These are phyloP conservation scores for Semnornis frantzii DNA, from an alignment of 2,113 vertebrate species.

Conservation along the genomic window DNA sequence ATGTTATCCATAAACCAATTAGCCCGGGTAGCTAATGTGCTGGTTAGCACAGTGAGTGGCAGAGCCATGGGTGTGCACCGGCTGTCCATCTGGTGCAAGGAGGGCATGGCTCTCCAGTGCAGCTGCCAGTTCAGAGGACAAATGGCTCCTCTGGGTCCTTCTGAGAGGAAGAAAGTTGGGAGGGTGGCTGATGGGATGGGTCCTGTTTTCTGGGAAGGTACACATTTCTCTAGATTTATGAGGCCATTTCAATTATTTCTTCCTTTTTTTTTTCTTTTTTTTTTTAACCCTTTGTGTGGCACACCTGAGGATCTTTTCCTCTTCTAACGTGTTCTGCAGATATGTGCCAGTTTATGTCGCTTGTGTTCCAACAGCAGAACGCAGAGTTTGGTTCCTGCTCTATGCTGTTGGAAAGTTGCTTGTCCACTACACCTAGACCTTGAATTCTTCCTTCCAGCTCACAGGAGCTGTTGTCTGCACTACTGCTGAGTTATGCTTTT, in stretches of 20 bases:
- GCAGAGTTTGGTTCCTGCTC: not conserved
- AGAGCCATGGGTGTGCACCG: not conserved
- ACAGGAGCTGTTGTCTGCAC: not conserved
- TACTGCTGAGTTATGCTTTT: not conserved
- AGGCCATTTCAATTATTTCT: not conserved
- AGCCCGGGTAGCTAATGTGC: conserved; percentile 82
- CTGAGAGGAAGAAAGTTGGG: not conserved
- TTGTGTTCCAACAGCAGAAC: not conserved
- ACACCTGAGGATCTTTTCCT: rapidly evolving
- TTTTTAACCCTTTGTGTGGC: not conserved
- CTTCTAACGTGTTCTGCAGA: not conserved
- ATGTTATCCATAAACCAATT: conserved; percentile 99
- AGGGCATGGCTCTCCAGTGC: not conserved
- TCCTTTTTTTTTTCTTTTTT: not conserved
- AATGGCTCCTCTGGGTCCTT: not conserved
- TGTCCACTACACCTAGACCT: not conserved
- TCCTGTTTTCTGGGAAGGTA: not conserved
- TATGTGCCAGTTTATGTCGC: not conserved
- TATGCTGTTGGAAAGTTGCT: not conserved
- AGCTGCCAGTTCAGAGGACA: rapidly evolving
- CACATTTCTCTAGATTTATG: not conserved
- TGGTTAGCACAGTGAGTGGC: conserved; percentile 76
- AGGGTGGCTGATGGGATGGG: not conserved
- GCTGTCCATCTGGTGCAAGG: not conserved
- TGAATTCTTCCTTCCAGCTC: not conserved